Conservation (phyloP, 2,113 vertebrate species). For the Pithys albifrons region DNA sequence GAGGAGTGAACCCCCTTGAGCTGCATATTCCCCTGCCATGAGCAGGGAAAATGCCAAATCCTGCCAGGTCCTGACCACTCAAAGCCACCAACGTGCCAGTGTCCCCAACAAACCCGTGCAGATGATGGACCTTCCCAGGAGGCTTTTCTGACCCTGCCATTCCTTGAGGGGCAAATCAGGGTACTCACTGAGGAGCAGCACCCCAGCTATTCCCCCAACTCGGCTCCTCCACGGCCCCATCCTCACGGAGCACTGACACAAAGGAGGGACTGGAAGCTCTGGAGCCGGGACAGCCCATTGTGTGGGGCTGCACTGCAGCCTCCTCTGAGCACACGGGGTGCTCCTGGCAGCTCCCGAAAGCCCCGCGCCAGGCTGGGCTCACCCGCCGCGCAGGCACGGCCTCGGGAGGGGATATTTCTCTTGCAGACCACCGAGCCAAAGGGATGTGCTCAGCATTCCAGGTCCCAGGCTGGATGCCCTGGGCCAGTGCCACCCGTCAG, state of each 20-base stretch:
- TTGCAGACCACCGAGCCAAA: background rate
- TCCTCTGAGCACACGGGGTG: background rate
- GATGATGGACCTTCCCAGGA: background rate
- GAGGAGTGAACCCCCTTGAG: background rate
- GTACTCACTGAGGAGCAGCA: accelerated
- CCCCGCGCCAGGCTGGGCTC: background rate
- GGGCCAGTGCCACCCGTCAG: background rate
- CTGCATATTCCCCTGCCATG: accelerated
- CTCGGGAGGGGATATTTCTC: background rate
- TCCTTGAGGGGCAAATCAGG: accelerated
- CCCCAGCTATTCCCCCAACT: background rate
- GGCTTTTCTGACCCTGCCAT: background rate
- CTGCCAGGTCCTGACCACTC: background rate
- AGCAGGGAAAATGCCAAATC: background rate
- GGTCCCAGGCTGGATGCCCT: background rate
- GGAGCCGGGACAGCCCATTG: slow-evolving; percentile 25
- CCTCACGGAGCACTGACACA: background rate
- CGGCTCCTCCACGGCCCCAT: background rate
- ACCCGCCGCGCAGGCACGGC: accelerated
- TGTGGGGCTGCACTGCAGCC: background rate
- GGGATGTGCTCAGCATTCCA: accelerated
- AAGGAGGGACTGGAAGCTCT: background rate
- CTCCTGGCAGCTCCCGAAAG: slow-evolving; percentile 11
- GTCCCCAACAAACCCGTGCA: accelerated
- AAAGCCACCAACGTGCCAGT: accelerated